Evolutionary conservation across 2,888 invertebrate species (phyloP).

Genomic region (Drosophila ustulata): DNA sequence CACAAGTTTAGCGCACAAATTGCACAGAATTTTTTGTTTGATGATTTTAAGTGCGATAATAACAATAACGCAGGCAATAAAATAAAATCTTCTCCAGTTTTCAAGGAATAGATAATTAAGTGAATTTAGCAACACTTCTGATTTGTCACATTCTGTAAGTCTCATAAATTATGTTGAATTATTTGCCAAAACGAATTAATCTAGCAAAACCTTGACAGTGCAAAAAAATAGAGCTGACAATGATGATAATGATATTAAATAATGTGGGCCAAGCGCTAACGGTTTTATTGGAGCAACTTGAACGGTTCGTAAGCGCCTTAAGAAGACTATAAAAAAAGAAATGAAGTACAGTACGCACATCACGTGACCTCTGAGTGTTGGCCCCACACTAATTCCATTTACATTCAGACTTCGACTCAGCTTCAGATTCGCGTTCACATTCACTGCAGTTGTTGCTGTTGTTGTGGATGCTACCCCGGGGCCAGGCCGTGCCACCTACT

Average conservation of each 20-base stretch:
- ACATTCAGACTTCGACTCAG: slow-evolving; percentile 40
- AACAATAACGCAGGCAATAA: not conserved
- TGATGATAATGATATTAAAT: slow-evolving; percentile 31
- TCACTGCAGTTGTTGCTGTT: slow-evolving; percentile 12
- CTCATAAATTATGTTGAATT: not conserved
- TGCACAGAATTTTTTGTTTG: slow-evolving; percentile 15
- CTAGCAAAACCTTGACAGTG: slow-evolving; percentile 18
- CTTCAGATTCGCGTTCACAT: slow-evolving; percentile 39
- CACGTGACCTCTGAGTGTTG: slow-evolving; percentile 62
- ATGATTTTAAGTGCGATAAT: slow-evolving; percentile 23
- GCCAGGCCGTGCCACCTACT: slow-evolving; percentile 73
- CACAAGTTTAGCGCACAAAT: slow-evolving; percentile 9
- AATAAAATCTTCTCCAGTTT: not conserved
- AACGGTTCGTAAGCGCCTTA: slow-evolving; percentile 58
- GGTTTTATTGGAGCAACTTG: slow-evolving; percentile 26
- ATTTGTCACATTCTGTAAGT: not conserved
- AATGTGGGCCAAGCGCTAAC: slow-evolving; percentile 49
- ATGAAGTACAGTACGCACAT: slow-evolving; percentile 56
- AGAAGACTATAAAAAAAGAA: slow-evolving; percentile 4
- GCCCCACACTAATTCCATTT: slow-evolving; percentile 58
- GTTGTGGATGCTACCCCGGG: slow-evolving; percentile 57
- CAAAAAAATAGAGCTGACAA: slow-evolving; percentile 22
- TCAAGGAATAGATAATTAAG: not conserved
- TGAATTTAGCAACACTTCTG: not conserved
- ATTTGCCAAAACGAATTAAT: slow-evolving; percentile 10